Percentiles rank a stretch among this genome's conserved stretches.
These are phyloP conservation scores for Trichomycterus rosablanca DNA, from an alignment of 2,113 vertebrate species.

Conservation along the genomic window DNA sequence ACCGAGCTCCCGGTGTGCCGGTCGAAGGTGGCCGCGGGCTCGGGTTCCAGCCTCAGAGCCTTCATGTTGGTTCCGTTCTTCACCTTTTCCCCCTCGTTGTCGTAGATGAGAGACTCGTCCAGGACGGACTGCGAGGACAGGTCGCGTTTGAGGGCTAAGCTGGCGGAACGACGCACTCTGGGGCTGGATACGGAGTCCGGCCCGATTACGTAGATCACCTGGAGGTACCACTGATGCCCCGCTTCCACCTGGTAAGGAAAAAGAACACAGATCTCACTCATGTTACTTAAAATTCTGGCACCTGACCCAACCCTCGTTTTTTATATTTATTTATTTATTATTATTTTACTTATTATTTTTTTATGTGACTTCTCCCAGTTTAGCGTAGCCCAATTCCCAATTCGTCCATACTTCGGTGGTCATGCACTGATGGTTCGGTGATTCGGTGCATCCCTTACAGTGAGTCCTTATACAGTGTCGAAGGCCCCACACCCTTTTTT, in stretches of 20 bases:
- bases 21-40: conserved; percentile 62
- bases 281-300: too few relatives aligned
- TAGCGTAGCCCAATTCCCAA: too few relatives aligned
- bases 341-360: too few relatives aligned
- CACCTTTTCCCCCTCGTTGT: conserved; percentile 90
- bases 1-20: conserved; percentile 78
- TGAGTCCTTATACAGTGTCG: too few relatives aligned
- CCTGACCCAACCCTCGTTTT: too few relatives aligned
- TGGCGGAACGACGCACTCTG: conserved; percentile 80
- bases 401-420: too few relatives aligned
- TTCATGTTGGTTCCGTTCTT: conserved; percentile 99
- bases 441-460: too few relatives aligned
- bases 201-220: conserved; percentile 92
- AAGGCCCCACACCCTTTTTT: too few relatives aligned
- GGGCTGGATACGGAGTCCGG: conserved; percentile 78
- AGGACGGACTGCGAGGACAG: conserved; percentile 66
- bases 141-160: conserved; percentile 70
- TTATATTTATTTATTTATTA: too few relatives aligned
- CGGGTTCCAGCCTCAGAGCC: conserved; percentile 75
- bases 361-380: too few relatives aligned
- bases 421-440: too few relatives aligned
- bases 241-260: conserved; percentile 83
- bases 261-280: too few relatives aligned
- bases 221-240: conserved; percentile 97
- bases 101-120: conserved; percentile 87